Base-by-base conservation (phyloP, 2,888 invertebrate genomes). In the Abscondita cerata region DNA sequence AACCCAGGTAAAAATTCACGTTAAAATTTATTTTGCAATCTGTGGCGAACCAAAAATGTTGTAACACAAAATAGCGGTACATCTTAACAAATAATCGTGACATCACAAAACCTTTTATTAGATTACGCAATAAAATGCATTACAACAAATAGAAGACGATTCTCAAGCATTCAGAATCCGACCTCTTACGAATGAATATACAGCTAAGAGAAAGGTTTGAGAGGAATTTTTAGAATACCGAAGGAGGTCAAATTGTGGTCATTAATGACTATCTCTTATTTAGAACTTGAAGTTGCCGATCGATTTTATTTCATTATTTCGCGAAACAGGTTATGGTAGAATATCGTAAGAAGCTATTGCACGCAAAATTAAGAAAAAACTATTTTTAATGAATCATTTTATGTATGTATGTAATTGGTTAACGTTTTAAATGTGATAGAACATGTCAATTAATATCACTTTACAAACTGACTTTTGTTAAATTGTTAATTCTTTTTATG, bases 231-330 rank as follows among this genome's bases (percentile, higher is more conserved):
- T 59, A 47, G 53, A 48, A 50, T 44, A 44, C 44, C 18, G 41
- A 60, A 60, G 48, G 53, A 60, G 59, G 59, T 54, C 59, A 60
- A 31, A 16, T 38, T 20, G 46, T 59, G 46, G 58, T 31, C 48
- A 50, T 33, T 34, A 46, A 53, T 53, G 59, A 53, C 47, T 59
- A 53, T 15, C 44, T 38, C 12, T 41, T 38, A 34, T 25, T 41
- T 46, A 47, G 36, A 52, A 46, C 12, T 9, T 48, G 33, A 44
- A 31, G 33, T 44, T 58, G 51, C 44, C 13, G 15, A 46, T 51
- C 33, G 19, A 20, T 52, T 53, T 16, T 47, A 31, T 44, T 44
- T 18, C 19, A 44, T 44, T 36, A 2, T 36, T 36, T 12, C 8
- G 41, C 9, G n/a, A 11, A 18, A 18, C 6, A 11, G 18, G 16